phyloP scores from a whole-genome alignment of 2,113 vertebrate species.

The Pseudolaguvia tuberculata region DNA sequence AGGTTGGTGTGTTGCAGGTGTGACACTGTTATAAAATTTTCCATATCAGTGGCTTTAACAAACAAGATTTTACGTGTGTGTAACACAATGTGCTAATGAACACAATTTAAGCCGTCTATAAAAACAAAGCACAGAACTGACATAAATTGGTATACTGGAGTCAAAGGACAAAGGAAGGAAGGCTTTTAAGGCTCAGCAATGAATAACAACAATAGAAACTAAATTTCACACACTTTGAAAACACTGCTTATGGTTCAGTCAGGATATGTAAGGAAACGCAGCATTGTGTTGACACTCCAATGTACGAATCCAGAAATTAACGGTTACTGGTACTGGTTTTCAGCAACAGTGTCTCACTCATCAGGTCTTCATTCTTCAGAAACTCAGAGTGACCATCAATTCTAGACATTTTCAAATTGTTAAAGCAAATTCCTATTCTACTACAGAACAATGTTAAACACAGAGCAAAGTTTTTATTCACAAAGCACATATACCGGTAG shows the following conservation, averaged over 20 bases:
- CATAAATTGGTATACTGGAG: constrained; percentile 1
- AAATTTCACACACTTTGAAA: constrained; percentile 22
- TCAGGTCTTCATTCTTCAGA: neutral
- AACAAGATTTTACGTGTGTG: neutral
- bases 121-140: constrained; percentile 26
- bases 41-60: constrained; percentile 4
- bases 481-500: neutral
- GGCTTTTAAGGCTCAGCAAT: constrained; percentile 35
- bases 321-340: neutral
- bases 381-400: neutral
- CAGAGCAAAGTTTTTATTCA: neutral
- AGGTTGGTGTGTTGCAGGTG: constrained; percentile 16
- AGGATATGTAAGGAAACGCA: constrained; percentile 20
- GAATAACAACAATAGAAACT: constrained; percentile 36
- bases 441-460: constrained; percentile 4
- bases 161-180: constrained; percentile 43
- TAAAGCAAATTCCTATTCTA: neutral
- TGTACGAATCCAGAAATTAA: constrained; percentile 1
- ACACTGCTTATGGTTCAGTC: constrained; percentile 3
- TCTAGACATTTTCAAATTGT: neutral
- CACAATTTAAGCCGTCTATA: neutral
- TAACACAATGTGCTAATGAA: neutral
- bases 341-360: neutral
- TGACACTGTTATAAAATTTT: neutral
- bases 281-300: constrained; percentile 14